Evolutionary conservation across 2,888 invertebrate species (phyloP), one percentile per base, ranked within the genome.

Genomic region (Oxyscelio sp.): DNA sequence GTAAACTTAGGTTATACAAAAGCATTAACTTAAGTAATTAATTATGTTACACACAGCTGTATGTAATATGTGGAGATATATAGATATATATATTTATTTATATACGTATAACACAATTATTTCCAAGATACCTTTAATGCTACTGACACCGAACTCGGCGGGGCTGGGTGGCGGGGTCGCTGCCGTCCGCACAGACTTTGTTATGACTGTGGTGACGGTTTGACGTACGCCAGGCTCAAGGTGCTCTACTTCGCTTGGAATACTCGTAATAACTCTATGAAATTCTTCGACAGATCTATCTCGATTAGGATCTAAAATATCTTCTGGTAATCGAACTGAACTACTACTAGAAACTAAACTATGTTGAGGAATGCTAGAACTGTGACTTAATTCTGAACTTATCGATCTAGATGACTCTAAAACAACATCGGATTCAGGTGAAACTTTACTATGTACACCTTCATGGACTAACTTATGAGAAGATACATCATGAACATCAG

Each of bases 21-120:
- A 93, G 93, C 93, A 88, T 91, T 91, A 92, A 92, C 91, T 90
- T 92, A 93, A 89, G 87, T 85, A 90, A 92, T 93, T 92, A 93
- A 92, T 93, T 89, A 93, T 94, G 94, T 94, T 94, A 94, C 94
- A 94, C 94, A 94, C 93, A 94, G 93, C 94, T 93, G 94, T 92
- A 94, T 94, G 91, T 93, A 93, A 93, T 93, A 93, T 87, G 82
- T 87, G 80, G 84, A 81, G 77, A 81, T 82, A 83, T 85, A 86
- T 78, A 85, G 68, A 85, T 88, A 87, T 87, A 85, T 82, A 85
- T 88, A 87, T 87, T 83, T 82, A 87, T 87, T 85, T 87, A 88
- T 89, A 85, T 89, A 90, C 86, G 87, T 92, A 91, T 92, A 93
- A 93, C 93, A 89, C 94, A 94, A 93, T 93, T 93, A 92, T 87